A percentile compares a stretch with the other conserved stretches of the same genome.
Evolutionary conservation across 2,797 vertebrate genomes (phyloP).

Genomic region (Gorsachius magnificus): DNA sequence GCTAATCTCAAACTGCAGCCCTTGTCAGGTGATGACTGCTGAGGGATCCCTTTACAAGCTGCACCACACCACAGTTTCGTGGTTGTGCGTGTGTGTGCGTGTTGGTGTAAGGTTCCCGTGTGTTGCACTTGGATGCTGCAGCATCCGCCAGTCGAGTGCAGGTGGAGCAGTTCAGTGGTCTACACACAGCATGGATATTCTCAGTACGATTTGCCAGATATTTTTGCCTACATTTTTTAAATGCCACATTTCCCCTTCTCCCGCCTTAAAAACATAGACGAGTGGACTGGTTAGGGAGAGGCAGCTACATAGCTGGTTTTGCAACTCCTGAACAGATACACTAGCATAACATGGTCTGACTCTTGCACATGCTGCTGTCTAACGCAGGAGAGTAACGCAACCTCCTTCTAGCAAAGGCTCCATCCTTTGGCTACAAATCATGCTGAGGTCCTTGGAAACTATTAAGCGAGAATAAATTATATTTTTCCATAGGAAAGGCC

Average conservation of each 20-base stretch:
- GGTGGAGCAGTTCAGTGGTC: not conserved
- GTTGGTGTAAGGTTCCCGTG: not conserved
- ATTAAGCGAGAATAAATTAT: not conserved
- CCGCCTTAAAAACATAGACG: not conserved
- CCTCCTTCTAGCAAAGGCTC: not conserved
- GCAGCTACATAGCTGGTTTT: not conserved
- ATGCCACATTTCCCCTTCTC: not conserved
- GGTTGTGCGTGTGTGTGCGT: not conserved
- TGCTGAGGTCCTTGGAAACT: not conserved
- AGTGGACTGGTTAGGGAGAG: not conserved
- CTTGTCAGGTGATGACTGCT: constrained; percentile 57
- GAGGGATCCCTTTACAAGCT: constrained; percentile 41
- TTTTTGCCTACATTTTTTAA: not conserved
- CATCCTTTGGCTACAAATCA: not conserved
- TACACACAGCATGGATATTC: not conserved
- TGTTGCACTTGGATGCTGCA: not conserved
- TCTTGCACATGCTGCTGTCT: not conserved
- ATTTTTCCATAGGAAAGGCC: not conserved
- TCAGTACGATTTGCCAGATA: not conserved
- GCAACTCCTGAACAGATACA: not conserved
- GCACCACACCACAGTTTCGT: not conserved
- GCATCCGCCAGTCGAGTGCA: not conserved
- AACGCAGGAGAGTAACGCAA: fast-evolving
- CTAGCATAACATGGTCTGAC: not conserved
- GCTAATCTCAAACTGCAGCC: constrained; percentile 60